These are phyloP conservation scores for Lycaon pictus DNA, from an alignment of 2,113 vertebrate genomes.

Conservation along the genomic window DNA sequence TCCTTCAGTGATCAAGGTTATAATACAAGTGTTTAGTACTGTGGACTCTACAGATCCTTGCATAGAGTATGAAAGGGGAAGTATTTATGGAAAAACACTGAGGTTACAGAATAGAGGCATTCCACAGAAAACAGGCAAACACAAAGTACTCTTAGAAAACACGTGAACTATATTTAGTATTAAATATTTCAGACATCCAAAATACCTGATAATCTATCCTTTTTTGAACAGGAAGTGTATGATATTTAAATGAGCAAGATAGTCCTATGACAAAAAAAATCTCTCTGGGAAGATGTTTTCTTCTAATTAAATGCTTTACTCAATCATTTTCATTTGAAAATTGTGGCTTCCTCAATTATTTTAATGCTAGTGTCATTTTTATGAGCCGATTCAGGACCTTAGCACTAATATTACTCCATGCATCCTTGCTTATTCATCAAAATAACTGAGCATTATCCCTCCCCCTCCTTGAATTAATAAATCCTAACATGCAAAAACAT, in stretches of 20 bases:
- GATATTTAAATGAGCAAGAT: constrained; percentile 42
- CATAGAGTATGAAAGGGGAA: background rate
- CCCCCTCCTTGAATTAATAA: constrained; percentile 10
- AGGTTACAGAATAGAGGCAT: constrained; percentile 29
- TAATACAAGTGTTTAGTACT: background rate
- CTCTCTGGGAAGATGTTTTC: constrained; percentile 33
- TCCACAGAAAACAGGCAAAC: constrained; percentile 21
- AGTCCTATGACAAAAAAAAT: constrained; percentile 31
- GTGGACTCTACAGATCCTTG: background rate
- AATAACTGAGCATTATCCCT: constrained; percentile 25
- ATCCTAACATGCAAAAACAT: constrained; percentile 5
- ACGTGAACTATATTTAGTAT: background rate
- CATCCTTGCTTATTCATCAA: constrained; percentile 44
- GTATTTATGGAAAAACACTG: background rate
- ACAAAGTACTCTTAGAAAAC: constrained; percentile 49
- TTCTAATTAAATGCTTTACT: constrained; percentile 44
- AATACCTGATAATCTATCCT: constrained; percentile 1
- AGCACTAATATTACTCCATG: background rate
- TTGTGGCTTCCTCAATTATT: constrained; percentile 3
- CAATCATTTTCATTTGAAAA: constrained; percentile 37
- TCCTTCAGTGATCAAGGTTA: constrained; percentile 10
- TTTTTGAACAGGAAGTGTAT: background rate
- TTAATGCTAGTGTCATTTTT: constrained; percentile 52
- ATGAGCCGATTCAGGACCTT: background rate
- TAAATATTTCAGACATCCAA: constrained; percentile 36